Percentiles rank a stretch among this genome's conserved stretches.
These are phyloP conservation scores for Sphenopsis melanotis DNA, from an alignment of 2,797 vertebrate genomes.

Conservation along the genomic window DNA sequence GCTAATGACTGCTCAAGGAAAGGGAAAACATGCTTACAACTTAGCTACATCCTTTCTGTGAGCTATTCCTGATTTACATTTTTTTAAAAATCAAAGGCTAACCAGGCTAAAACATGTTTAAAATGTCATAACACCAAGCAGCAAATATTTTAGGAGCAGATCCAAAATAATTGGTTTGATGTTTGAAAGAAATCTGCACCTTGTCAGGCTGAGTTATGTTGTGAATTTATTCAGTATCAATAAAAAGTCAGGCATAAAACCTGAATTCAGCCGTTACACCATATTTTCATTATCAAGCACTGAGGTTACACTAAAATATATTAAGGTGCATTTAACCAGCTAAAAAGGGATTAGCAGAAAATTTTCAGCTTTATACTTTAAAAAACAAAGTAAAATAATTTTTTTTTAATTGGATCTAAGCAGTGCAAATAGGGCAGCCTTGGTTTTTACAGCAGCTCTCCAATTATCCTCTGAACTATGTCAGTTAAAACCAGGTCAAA, in stretches of 20 bases:
- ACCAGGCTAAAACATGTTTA: not conserved
- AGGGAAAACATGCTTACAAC: not conserved
- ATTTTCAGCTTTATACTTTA: not conserved
- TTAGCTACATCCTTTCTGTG: not conserved
- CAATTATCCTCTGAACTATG: not conserved
- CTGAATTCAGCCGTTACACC: not conserved
- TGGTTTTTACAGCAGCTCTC: not conserved
- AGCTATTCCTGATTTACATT: not conserved
- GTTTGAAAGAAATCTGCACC: not conserved
- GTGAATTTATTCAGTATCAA: not conserved
- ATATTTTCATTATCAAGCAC: not conserved
- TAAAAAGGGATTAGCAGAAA: not conserved
- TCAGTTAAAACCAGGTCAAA: not conserved
- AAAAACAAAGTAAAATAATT: not conserved
- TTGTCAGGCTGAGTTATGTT: not conserved
- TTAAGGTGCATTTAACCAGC: not conserved
- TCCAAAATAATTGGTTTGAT: constrained; percentile 12
- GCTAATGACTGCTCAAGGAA: constrained; percentile 26
- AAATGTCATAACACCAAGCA: not conserved
- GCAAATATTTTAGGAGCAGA: not conserved
- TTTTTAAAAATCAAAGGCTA: not conserved
- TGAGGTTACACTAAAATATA: not conserved
- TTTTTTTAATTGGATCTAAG: not conserved
- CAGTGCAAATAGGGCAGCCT: not conserved
- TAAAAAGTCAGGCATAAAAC: not conserved